Evolutionary conservation across 2,888 invertebrate species (phyloP).

Genomic region (Acanthoscelides obtectus): DNA sequence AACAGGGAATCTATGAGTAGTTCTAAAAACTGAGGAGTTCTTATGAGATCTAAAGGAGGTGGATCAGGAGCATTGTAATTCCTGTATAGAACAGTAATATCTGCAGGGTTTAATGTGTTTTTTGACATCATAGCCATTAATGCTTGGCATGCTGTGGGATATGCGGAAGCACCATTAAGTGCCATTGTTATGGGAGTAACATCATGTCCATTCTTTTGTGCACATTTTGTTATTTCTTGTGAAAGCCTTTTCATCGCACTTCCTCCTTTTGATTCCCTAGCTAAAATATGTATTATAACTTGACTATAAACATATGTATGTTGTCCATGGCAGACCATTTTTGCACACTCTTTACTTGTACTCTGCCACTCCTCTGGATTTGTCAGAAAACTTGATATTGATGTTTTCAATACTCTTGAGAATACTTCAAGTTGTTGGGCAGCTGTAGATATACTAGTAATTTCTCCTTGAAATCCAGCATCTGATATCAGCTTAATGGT

Average conservation of each 20-base stretch:
- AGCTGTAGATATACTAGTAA: constrained; percentile 94
- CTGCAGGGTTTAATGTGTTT: constrained; percentile 94
- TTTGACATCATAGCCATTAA: constrained; percentile 93
- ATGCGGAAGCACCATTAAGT: constrained; percentile 83
- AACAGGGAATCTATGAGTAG: constrained; percentile 90
- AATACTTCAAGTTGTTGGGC: constrained; percentile 99
- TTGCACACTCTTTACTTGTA: constrained; percentile 92
- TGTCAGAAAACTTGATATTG: constrained; percentile 84
- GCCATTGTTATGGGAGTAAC: constrained; percentile 97
- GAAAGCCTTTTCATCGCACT: constrained; percentile 89
- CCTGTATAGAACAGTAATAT: constrained; percentile 87
- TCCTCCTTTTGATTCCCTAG: constrained; percentile 87
- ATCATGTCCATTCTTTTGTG: constrained; percentile 86
- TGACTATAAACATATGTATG: constrained; percentile 98
- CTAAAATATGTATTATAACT: constrained; percentile 83
- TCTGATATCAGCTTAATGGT: constrained; percentile 98
- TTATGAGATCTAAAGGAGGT: constrained; percentile 89
- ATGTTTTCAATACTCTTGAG: constrained; percentile 91
- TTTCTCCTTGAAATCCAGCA: constrained; percentile 99
- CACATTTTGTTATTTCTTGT: constrained; percentile 95
- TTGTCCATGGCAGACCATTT: constrained; percentile 98
- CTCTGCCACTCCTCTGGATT: constrained; percentile 90
- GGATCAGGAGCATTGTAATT: constrained; percentile 86
- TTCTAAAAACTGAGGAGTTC: constrained; percentile 90
- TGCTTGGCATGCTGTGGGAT: constrained; percentile 89